Conservation (phyloP, 2,113 vertebrate species). For the Opisthocomus hoazin region DNA sequence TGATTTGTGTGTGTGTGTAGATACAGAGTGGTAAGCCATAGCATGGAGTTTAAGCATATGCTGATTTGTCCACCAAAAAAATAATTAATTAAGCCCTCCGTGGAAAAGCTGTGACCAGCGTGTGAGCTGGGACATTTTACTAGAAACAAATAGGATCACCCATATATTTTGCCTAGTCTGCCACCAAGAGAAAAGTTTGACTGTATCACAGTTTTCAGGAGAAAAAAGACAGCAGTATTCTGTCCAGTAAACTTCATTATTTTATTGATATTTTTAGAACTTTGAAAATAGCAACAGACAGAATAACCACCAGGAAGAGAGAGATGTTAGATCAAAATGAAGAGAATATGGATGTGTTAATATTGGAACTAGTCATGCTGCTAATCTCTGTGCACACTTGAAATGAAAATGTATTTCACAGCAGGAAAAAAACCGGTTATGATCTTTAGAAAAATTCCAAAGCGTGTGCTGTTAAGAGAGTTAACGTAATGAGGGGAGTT, state of each 20-base stretch:
- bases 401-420: constrained; percentile 5
- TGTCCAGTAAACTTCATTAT: neutral
- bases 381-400: neutral
- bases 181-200: neutral
- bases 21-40: neutral
- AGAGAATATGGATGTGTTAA: neutral
- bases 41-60: neutral
- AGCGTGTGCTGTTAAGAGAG: neutral
- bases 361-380: neutral
- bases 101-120: neutral
- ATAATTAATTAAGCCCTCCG: neutral
- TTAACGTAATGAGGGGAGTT: constrained; percentile 13
- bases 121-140: neutral
- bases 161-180: neutral
- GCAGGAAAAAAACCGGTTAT: neutral
- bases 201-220: neutral
- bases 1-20: neutral
- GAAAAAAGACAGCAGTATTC: neutral
- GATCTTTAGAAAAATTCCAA: constrained; percentile 8
- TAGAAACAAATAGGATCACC: neutral
- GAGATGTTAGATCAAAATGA: neutral
- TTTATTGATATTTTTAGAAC: neutral
- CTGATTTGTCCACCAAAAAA: neutral
- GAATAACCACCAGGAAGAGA: neutral
- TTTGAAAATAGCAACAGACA: neutral